Base-by-base conservation (phyloP, 2,797 vertebrate species). In the Neosalanx taihuensis region DNA sequence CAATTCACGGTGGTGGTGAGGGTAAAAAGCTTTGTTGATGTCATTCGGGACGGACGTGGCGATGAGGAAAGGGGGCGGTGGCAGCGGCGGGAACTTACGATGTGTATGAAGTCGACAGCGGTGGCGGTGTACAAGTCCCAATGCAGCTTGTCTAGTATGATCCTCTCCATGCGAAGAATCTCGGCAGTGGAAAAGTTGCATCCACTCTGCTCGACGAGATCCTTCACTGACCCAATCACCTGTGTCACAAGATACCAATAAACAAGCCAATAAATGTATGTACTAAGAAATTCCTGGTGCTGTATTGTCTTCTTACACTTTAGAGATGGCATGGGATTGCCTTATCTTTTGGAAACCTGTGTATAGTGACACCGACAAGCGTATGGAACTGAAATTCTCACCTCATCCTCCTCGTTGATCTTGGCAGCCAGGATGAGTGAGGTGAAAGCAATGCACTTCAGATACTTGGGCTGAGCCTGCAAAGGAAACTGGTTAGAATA, bases 91-190 rank as follows among this genome's bases (percentile, higher is more conserved):
- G 2, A 72, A 92, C 94, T 96, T 91, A 95, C 91, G 20, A 92
- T 94, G 91, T 94, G 90, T 90, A 94, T 78, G 87, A 97, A 97
- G 87, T 94, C 95, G 73, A 95, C 86, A 1, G 93, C 90, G 69
- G 93, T 96, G 58, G 93, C 92, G 0, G 84, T 92, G 88, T 92
- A 94, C 85, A 95, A 88, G 83, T 96, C 94, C 94, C 93, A 94
- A 73, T 94, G 92, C 90, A 96, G 93, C 87, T 94, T 95, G 87
- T 92, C 92, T 65, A 95, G 92, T 87, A 93, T 92, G 88, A 93
- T 91, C 85, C 93, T 91, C 91, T 95, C 94, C 94, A 93, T 96
- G 85, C 93, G 92, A 84, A 93, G 92, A 88, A 96, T 94, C 89
- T 96, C 93, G 2, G 92, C 93, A 46, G 91, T 92, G 51, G 94